Percentiles rank a stretch among this genome's conserved stretches.
Evolutionary conservation across 2,888 invertebrate species (phyloP).

Genomic region (Adela reaumurella): DNA sequence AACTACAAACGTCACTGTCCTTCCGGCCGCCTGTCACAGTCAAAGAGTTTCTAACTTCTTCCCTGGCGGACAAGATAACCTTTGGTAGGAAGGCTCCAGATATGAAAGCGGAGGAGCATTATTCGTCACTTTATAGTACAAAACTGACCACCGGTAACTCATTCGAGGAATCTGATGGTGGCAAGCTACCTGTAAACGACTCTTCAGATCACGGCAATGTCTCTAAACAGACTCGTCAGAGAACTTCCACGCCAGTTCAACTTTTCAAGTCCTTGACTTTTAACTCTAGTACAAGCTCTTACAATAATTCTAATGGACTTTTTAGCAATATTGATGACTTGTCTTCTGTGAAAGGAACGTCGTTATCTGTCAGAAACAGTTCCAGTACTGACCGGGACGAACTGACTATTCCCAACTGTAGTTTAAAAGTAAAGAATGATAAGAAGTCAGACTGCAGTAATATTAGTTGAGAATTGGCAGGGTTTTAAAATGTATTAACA

Average conservation of each 20-base stretch:
- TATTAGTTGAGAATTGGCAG: constrained; percentile 35
- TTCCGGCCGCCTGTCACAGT: constrained; percentile 39
- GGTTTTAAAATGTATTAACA: too few relatives aligned
- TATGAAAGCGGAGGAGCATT: constrained; percentile 32
- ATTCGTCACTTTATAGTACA: constrained; percentile 40
- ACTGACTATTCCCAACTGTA: constrained; percentile 45
- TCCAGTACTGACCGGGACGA: constrained; percentile 48
- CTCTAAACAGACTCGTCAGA: constrained; percentile 24
- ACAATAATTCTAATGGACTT: constrained; percentile 36
- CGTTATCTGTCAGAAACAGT: constrained; percentile 38
- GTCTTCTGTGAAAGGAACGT: constrained; percentile 52
- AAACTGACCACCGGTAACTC: constrained; percentile 35
- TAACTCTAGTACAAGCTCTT: constrained; percentile 47
- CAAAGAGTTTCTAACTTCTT: constrained; percentile 43
- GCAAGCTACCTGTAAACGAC: constrained; percentile 19
- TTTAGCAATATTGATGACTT: constrained; percentile 54
- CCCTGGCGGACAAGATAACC: constrained; percentile 42
- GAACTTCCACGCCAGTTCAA: constrained; percentile 59
- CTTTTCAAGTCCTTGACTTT: constrained; percentile 40
- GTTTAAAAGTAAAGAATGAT: constrained; percentile 34
- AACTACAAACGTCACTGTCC: constrained; percentile 33
- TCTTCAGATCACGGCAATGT: constrained; percentile 22
- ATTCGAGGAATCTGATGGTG: constrained; percentile 22
- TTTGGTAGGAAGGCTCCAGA: constrained; percentile 31
- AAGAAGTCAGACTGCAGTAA: constrained; percentile 32